phyloP scores from a whole-genome alignment of 2,113 vertebrate species.

The Dromiciops gliroides region DNA sequence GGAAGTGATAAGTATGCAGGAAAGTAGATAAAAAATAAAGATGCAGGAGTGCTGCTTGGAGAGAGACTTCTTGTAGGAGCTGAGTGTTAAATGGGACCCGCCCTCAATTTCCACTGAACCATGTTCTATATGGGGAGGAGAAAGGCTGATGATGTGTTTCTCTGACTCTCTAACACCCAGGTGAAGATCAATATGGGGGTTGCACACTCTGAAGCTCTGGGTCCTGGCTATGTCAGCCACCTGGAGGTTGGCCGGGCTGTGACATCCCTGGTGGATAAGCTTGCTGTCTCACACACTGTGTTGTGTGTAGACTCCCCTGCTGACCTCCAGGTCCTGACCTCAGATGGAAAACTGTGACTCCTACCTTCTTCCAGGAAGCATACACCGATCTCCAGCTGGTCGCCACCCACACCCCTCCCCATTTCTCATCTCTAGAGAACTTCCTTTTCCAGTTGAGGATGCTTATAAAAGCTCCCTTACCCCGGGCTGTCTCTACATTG shows the following conservation, averaged over 20 bases:
- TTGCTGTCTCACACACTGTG: slow-evolving; percentile 80
- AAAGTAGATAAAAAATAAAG: neutral
- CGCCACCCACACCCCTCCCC: neutral
- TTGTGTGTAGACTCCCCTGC: slow-evolving; percentile 82
- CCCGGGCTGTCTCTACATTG: neutral
- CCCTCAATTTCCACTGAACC: neutral
- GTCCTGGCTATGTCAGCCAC: slow-evolving; percentile 86
- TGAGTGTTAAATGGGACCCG: neutral
- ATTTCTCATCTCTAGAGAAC: neutral
- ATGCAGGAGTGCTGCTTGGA: neutral
- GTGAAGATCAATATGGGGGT: slow-evolving; percentile 89
- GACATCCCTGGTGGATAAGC: slow-evolving; percentile 83
- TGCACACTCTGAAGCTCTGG: slow-evolving; percentile 81
- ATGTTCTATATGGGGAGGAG: neutral
- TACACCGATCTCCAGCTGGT: neutral
- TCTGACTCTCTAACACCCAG: slow-evolving; percentile 68
- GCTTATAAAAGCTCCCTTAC: neutral
- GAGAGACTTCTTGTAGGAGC: neutral
- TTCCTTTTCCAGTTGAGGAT: neutral
- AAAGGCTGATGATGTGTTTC: neutral
- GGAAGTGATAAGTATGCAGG: too few species aligned
- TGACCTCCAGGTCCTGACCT: slow-evolving; percentile 83
- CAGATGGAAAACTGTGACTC: slow-evolving; percentile 72
- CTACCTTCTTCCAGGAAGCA: neutral
- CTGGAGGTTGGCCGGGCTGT: slow-evolving; percentile 87